Evolutionary conservation across 2,113 vertebrate species (phyloP), one percentile per base, ranked within the genome.

Genomic region (Regulus satrapa): DNA sequence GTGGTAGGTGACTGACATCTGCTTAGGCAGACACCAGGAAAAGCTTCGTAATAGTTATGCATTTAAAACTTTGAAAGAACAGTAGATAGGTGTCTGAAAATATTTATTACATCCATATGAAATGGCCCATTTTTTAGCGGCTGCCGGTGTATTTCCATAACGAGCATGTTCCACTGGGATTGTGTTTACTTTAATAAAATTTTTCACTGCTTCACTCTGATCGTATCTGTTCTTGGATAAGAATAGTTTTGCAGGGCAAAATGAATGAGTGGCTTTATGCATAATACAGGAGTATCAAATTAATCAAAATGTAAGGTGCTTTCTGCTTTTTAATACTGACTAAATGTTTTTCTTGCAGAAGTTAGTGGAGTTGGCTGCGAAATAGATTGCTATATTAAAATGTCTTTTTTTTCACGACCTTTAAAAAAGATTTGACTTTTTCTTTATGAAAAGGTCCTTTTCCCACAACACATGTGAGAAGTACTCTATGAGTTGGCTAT

Each of bases 141-240:
- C 74, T 89, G 71, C 10, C 8, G 4, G 7, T 91, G 4, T 81
- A 73, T 92, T 96, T 96, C 90, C 56, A 48, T 95, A 97, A 96
- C 0, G 31, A 96, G 95, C 85, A 51, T 59, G 89, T 43, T 48
- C 77, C 45, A 55, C 63, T 92, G 90, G 67, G 74, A 40, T 92
- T 92, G 67, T 97, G 93, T 96, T 98, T 97, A 94, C 94, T 97
- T 94, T 96, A 94, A 95, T 95, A 96, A 97, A 97, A 96, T 79
- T 82, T 74, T 45, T 94, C 84, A 75, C 51, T 88, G 89, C 82
- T 96, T 86, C 4, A 1, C 69, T 92, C 72, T 92, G 88, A 94
- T 96, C 48, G 3, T 98, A 95, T 97, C 93, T 93, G 13, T 59
- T 90, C 63, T 89, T 83, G 83, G 75, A 91, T 95, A 97, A 94